Evolutionary conservation across 2,888 invertebrate species (phyloP).

Genomic region (Cryptus viduatorius): DNA sequence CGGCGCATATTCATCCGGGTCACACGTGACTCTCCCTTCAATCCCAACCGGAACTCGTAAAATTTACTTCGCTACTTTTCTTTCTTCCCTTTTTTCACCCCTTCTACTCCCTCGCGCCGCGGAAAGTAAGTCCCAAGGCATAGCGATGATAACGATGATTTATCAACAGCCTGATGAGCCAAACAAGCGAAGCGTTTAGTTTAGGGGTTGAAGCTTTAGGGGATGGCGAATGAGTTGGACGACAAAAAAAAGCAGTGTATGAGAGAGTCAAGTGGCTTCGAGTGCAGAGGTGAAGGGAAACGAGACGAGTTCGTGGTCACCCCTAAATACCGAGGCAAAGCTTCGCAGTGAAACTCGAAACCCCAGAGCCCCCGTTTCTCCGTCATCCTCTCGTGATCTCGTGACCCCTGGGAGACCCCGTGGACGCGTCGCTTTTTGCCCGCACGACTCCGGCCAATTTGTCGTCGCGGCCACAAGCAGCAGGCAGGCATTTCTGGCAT

Average conservation of each 20-base stretch:
- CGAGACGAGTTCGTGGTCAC: conserved; percentile 33
- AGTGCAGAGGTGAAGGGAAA: conserved; percentile 27
- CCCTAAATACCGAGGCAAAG: conserved; percentile 51
- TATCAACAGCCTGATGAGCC: conserved; percentile 2
- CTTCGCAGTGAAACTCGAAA: conserved; percentile 45
- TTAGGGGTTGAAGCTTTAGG: not conserved
- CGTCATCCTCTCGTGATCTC: conserved; percentile 41
- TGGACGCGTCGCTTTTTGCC: conserved; percentile 52
- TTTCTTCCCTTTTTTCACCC: too few species aligned
- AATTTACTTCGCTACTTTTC: not conserved
- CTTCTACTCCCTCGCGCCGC: not conserved
- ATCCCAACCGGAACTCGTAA: conserved; percentile 4
- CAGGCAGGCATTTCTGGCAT: conserved; percentile 57
- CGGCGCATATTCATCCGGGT: conserved; percentile 46
- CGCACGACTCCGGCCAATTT: conserved; percentile 47
- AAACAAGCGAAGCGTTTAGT: not conserved
- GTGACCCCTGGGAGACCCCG: conserved; percentile 25
- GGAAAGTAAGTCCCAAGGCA: not conserved
- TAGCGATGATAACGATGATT: conserved; percentile 7
- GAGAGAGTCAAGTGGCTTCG: conserved; percentile 31
- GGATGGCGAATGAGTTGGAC: conserved; percentile 19
- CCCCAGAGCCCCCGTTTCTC: not conserved
- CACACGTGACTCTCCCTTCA: conserved; percentile 38
- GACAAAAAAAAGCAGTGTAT: conserved; percentile 29
- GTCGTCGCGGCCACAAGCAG: conserved; percentile 48